Base-by-base conservation (phyloP, 2,888 invertebrate species). In the Actias luna region DNA sequence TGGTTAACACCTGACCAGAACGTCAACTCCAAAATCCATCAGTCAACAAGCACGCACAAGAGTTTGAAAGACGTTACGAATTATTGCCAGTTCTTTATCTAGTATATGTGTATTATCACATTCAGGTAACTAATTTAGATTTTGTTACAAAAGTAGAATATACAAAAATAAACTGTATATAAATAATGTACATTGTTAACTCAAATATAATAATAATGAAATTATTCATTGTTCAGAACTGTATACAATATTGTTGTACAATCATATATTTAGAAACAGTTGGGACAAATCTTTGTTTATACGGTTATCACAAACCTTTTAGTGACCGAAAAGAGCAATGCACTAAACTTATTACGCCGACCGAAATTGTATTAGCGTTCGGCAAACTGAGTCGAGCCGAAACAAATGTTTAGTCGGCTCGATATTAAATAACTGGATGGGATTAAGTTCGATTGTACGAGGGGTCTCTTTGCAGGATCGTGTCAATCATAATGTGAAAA, bases 261-360 rank as follows among this genome's bases (percentile, higher is more conserved):
- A 46, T 22, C 12, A 22, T 46, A 46, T 46, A 39, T 50, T 50
- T 50, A 50, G 46, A 12, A 57, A 63, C 62, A 64, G 61, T 63
- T 63, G 70, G 76, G 55, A 29, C 57, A 58, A 61, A 61, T 61
- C 77, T 73, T 76, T 80, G 80, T 83, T 85, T 82, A 79, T 71
- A 75, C 77, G 63, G 72, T 75, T 73, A 71, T 75, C 71, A 82
- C 89, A 89, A 90, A 84, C 87, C 84, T 80, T 83, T 90, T 89
- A 87, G 79, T 68, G 64, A 64, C 64, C 74, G 79, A 88, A 92
- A 92, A 89, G 92, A 90, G 87, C 92, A 92, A 69, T 82, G 70
- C 69, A 68, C 74, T 84, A 85, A 88, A 79, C 80, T 77, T 79
- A 85, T 87, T 85, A 83, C 70, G 68, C 67, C 65, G 65, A 69